Percentiles rank a stretch among this genome's conserved stretches.
Conservation (phyloP, 2,113 vertebrate genomes). For the Halcyon senegalensis region DNA sequence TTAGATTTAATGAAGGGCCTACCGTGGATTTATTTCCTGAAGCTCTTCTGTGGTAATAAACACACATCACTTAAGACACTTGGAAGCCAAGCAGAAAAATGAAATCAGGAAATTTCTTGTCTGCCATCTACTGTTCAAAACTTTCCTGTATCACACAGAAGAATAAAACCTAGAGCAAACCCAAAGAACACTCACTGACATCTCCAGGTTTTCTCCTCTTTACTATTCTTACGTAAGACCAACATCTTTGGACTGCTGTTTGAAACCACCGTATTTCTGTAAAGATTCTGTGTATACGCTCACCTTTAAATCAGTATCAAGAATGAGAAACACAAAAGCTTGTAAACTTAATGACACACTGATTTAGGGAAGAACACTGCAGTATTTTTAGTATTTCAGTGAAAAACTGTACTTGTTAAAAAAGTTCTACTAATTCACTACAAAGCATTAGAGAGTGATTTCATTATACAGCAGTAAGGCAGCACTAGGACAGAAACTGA, state of each 20-base stretch:
- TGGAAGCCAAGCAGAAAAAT: not conserved
- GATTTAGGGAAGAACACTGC: not conserved
- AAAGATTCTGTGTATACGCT: not conserved
- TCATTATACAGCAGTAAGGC: not conserved
- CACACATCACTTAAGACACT: not conserved
- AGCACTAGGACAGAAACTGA: not conserved
- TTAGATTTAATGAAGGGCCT: not conserved
- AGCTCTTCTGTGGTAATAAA: not conserved
- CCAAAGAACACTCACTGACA: not conserved
- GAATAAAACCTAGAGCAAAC: not conserved
- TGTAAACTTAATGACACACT: not conserved
- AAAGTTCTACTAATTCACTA: not conserved
- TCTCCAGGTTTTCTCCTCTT: not conserved
- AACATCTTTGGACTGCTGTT: not conserved
- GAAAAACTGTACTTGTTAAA: not conserved
- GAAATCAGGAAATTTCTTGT: constrained; percentile 35
- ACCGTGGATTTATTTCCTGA: constrained; percentile 19
- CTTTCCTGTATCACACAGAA: not conserved
- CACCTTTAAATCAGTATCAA: not conserved
- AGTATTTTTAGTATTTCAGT: not conserved
- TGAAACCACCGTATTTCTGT: not conserved
- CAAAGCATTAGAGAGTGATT: not conserved
- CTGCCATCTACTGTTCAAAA: constrained; percentile 68
- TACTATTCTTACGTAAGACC: not conserved
- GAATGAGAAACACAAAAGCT: not conserved